A percentile compares a stretch with the other conserved stretches of the same genome.
These are phyloP conservation scores for Sandelia bainsii DNA, from an alignment of 2,797 vertebrate species.

Conservation along the genomic window DNA sequence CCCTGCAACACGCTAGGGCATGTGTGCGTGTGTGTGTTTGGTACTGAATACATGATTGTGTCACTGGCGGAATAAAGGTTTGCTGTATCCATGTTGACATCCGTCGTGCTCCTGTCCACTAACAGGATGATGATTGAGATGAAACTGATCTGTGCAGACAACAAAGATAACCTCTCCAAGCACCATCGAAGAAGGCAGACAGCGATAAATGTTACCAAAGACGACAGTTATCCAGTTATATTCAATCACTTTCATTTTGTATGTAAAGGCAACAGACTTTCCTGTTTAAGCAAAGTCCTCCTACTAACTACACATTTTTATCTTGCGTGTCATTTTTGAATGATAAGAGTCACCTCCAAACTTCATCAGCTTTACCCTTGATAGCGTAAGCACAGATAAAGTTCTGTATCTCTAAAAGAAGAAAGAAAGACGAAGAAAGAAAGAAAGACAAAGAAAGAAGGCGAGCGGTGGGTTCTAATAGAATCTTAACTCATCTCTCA, in stretches of 20 bases:
- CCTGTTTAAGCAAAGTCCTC: background rate
- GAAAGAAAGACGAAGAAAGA: constrained; percentile 7
- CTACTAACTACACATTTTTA: background rate
- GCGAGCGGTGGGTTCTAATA: constrained; percentile 72
- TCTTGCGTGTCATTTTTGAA: background rate
- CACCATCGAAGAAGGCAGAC: constrained; percentile 36
- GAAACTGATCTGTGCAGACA: constrained; percentile 67
- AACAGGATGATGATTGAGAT: constrained; percentile 48
- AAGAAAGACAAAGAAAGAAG: constrained; percentile 11
- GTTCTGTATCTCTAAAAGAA: constrained; percentile 36
- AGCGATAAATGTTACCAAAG: constrained; percentile 26
- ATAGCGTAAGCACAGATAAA: background rate
- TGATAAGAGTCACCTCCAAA: constrained; percentile 16
- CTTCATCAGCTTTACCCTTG: background rate
- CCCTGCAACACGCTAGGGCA: constrained; percentile 16
- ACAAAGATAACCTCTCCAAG: constrained; percentile 58
- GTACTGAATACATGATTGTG: constrained; percentile 35
- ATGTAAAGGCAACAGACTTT: constrained; percentile 14
- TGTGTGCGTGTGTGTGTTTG: constrained; percentile 12
- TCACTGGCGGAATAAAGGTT: constrained; percentile 40
- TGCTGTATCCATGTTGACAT: constrained; percentile 64
- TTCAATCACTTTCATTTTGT: constrained; percentile 17
- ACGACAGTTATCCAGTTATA: constrained; percentile 23
- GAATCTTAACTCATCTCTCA: constrained; percentile 80
- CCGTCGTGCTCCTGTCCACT: constrained; percentile 43